Evolutionary conservation across 1,140 invertebrate species (phyloP).

Genomic region (Pseudomyrmex sp.): DNA sequence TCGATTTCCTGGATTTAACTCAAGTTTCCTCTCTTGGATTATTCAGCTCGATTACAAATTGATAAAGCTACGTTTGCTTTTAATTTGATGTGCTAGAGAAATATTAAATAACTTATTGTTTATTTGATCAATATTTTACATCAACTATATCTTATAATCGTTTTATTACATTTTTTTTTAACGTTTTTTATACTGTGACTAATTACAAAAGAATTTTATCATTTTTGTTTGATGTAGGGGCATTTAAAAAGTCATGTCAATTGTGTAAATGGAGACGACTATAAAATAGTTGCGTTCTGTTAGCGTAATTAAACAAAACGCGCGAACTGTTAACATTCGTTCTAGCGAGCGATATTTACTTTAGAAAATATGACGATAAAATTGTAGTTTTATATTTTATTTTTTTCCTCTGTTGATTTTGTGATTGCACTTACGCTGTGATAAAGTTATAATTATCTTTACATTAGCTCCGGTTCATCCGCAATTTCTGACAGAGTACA

Average conservation of each 20-base stretch:
- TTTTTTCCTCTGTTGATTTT: no score
- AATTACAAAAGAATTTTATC: background rate
- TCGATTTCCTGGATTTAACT: slow-evolving; percentile 58
- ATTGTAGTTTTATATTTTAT: no score
- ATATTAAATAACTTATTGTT: background rate
- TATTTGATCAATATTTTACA: background rate
- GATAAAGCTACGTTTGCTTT: slow-evolving; percentile 36
- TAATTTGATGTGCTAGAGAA: slow-evolving; percentile 13
- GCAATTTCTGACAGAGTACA: background rate
- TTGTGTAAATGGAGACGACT: no score
- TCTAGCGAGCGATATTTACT: no score
- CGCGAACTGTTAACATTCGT: no score
- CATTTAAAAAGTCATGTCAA: no score
- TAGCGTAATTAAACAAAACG: no score
- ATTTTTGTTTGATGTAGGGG: background rate
- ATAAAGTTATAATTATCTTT: no score
- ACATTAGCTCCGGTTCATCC: no score
- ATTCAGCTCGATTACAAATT: slow-evolving; percentile 37
- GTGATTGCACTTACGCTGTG: no score
- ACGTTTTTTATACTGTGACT: background rate
- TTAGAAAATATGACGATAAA: no score
- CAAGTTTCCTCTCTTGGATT: slow-evolving; percentile 23
- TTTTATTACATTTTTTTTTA: background rate
- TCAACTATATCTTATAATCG: background rate
- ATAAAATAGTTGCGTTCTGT: no score